Percentiles rank a stretch among this genome's conserved stretches.
phyloP scores from a whole-genome alignment of 2,888 invertebrate genomes.

The Philhelius pedissequus region DNA sequence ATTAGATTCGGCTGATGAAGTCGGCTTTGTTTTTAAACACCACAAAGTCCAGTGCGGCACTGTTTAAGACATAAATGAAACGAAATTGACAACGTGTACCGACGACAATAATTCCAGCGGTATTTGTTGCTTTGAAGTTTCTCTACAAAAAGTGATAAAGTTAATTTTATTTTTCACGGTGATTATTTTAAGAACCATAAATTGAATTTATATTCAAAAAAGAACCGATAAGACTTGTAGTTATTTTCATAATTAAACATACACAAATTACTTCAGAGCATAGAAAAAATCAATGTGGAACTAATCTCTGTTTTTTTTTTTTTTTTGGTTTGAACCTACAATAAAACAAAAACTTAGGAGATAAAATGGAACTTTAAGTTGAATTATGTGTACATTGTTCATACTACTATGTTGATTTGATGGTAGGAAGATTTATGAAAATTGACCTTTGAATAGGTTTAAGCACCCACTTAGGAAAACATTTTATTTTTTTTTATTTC shows the following conservation, averaged over 20 bases:
- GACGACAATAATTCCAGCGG: background rate
- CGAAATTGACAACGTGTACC: slow-evolving; percentile 25
- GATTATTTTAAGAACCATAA: background rate
- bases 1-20: slow-evolving; percentile 71
- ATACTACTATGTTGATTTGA: too few species aligned
- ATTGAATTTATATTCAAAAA: background rate
- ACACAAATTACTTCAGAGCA: background rate
- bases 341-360: too few species aligned
- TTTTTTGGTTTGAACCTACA: too few species aligned
- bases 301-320: background rate
- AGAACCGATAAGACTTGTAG: background rate
- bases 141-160: background rate
- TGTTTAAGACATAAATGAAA: slow-evolving; percentile 35
- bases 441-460: too few species aligned
- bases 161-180: background rate
- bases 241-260: background rate
- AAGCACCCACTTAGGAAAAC: too few species aligned
- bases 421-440: too few species aligned
- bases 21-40: slow-evolving; percentile 1
- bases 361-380: too few species aligned
- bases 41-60: background rate
- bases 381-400: too few species aligned
- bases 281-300: background rate
- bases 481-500: too few species aligned
- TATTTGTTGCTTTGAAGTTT: background rate